A percentile compares a stretch with the other conserved stretches of the same genome.
Conservation (phyloP, 2,888 invertebrate species). For the Ptilodon capucinus region DNA sequence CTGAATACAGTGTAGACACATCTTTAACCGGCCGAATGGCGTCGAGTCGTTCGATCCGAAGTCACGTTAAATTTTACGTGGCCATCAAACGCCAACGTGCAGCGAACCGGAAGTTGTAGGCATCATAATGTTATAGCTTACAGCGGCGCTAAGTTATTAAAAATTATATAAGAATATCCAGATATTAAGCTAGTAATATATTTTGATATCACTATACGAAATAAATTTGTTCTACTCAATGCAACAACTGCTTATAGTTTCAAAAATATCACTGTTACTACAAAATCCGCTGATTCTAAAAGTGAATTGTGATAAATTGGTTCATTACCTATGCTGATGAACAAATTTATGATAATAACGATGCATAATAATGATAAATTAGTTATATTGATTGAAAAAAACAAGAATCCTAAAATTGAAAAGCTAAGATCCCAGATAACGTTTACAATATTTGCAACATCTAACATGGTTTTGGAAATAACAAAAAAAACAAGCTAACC, state of each 20-base stretch:
- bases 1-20: slow-evolving; percentile 17
- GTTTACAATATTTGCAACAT: background rate
- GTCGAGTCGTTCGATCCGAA: slow-evolving; percentile 28
- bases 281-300: background rate
- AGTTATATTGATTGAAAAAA: too few species aligned
- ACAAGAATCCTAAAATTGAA: too few species aligned
- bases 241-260: too few species aligned
- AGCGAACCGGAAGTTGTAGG: slow-evolving; percentile 43
- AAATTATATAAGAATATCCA: slow-evolving; percentile 12
- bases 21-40: slow-evolving; percentile 10
- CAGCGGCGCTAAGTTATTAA: slow-evolving; percentile 5
- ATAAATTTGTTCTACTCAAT: too few species aligned
- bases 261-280: background rate
- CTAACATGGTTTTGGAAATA: too few species aligned
- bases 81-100: slow-evolving; percentile 62
- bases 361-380: too few species aligned
- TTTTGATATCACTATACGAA: too few species aligned
- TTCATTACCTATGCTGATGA: too few species aligned
- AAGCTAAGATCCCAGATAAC: too few species aligned
- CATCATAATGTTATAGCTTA: slow-evolving; percentile 21
- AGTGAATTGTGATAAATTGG: background rate
- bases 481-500: too few species aligned
- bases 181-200: too few species aligned
- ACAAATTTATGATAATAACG: too few species aligned
- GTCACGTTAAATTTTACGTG: slow-evolving; percentile 58